Evolutionary conservation across 1,140 invertebrate species (phyloP), one percentile per base, ranked within the genome.

Genomic region (Mizuhopecten yessoensis): DNA sequence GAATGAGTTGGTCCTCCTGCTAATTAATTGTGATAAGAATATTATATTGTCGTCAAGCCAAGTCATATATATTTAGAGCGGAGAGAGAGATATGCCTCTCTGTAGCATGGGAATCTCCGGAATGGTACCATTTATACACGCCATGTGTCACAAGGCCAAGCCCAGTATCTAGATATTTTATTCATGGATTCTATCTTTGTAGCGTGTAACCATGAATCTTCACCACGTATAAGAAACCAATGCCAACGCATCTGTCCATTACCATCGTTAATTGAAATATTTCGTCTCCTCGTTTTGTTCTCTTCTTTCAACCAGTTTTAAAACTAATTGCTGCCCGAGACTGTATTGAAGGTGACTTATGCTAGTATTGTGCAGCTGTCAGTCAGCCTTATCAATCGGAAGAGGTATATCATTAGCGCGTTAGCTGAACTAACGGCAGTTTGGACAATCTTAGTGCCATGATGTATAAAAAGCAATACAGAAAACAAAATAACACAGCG

Each of bases 81-180:
- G 2, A 17, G 57, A 75, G 57, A n/a, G 23, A 75, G 57, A 75
- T 75, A 75, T n/a, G 29, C 29, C n/a, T 5, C 57, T 17, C 17
- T 75, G 57, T 29, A 29, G 57, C 57, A 75, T 13, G n/a, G n/a
- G 57, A 29, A 75, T 75, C 57, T 75, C 57, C n/a, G 57, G 57
- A 75, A 75, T 75, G 23, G 57, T 75, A n/a, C n/a, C n/a, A n/a
- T 75, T 75, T 75, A 75, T 75, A 75, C 57, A 75, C 57, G 29
- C n/a, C 57, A 29, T 75, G n/a, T 29, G 57, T 75, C 23, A 75
- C n/a, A 17, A 75, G n/a, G 57, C 57, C 57, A 75, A n/a, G 0
- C 57, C 5, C 57, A 75, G 20, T n/a, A 5, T 75, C 57, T 2
- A 75, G 57, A 75, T 75, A 75, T 75, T 75, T 75, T 75, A 75